A percentile compares a stretch with the other conserved stretches of the same genome.
phyloP scores from a whole-genome alignment of 2,113 vertebrate species.

The human (Homo sapiens) region GRCh38 chrX:3704001-3704500 shows the following conservation, averaged over 20 bases:
- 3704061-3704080: fast-evolving
- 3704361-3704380: not conserved
- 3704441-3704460: no score
- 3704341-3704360: fast-evolving
- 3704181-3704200: fast-evolving
- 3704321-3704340: fast-evolving
- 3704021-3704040: fast-evolving
- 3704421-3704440: no score
- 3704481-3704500: no score
- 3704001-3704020: fast-evolving
- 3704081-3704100: fast-evolving
- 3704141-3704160: fast-evolving
- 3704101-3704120: fast-evolving
- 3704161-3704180: fast-evolving
- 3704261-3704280: fast-evolving
- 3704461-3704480: no score
- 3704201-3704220: fast-evolving
- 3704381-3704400: no score
- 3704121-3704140: fast-evolving
- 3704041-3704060: not conserved
- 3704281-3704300: not conserved
- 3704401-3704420: no score
- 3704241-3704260: not conserved
- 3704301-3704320: not conserved
- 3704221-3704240: no score